phyloP scores from a whole-genome alignment of 2,888 invertebrate species.

The Linnaemya tessellans region DNA sequence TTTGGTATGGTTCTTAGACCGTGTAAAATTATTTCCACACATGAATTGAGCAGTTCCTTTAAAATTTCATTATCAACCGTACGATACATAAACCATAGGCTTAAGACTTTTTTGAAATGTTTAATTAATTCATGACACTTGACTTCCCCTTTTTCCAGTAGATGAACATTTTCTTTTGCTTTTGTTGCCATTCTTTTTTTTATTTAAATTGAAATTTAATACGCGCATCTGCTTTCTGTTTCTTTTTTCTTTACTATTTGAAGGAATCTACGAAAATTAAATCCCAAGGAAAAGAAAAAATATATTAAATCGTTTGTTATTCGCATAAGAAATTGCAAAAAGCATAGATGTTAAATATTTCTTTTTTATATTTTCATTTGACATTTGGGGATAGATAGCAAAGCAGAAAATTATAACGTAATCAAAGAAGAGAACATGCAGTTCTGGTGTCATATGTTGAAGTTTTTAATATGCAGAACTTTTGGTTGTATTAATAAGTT shows the following conservation, averaged over 20 bases:
- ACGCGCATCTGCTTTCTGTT: constrained; percentile 56
- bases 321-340: background rate
- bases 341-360: background rate
- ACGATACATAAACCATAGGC: constrained; percentile 70
- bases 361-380: no score
- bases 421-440: no score
- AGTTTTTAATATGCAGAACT: no score
- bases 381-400: no score
- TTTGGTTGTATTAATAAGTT: no score
- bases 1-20: constrained; percentile 72
- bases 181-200: constrained; percentile 59
- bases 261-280: constrained; percentile 17
- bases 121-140: constrained; percentile 67
- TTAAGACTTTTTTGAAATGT: constrained; percentile 69
- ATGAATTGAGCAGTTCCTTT: constrained; percentile 73
- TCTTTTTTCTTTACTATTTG: constrained; percentile 7
- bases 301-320: constrained; percentile 15
- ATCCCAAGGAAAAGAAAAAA: constrained; percentile 5
- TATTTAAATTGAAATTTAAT: constrained; percentile 41
- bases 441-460: no score
- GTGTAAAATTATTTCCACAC: constrained; percentile 77
- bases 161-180: constrained; percentile 64
- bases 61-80: constrained; percentile 41
- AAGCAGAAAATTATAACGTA: no score
- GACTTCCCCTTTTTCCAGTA: constrained; percentile 54